Conservation (phyloP, 2,888 invertebrate genomes). For the Polia nebulosa region DNA sequence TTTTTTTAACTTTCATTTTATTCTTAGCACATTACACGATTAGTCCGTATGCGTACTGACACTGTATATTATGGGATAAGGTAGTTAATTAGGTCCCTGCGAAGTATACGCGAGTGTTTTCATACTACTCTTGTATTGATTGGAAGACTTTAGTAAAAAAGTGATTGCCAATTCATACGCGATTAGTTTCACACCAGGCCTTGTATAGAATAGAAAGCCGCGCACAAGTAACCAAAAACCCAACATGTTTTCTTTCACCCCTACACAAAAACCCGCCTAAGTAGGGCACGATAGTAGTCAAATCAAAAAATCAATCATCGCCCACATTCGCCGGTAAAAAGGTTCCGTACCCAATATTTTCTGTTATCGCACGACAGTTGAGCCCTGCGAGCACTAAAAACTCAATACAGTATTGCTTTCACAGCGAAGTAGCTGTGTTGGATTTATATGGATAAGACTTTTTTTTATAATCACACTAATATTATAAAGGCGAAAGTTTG, state of each 20-base stretch:
- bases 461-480: too few relatives aligned
- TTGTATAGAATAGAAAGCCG: too few relatives aligned
- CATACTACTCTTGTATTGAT: too few relatives aligned
- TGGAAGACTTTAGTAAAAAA: too few relatives aligned
- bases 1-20: neutral
- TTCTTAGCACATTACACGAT: too few relatives aligned
- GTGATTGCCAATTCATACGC: too few relatives aligned
- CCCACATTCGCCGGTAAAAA: slow-evolving; percentile 77
- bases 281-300: slow-evolving; percentile 72
- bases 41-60: too few relatives aligned
- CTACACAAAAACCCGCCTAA: slow-evolving; percentile 36
- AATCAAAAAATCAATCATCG: slow-evolving; percentile 82
- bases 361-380: slow-evolving; percentile 80
- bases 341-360: slow-evolving; percentile 87
- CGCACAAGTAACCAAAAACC: slow-evolving; percentile 13
- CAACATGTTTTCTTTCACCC: slow-evolving; percentile 48
- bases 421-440: slow-evolving; percentile 83
- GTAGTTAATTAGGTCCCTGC: too few relatives aligned
- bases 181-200: too few relatives aligned
- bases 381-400: slow-evolving; percentile 87
- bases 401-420: slow-evolving; percentile 91
- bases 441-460: slow-evolving; percentile 72
- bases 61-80: too few relatives aligned
- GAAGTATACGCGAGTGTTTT: too few relatives aligned
- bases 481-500: too few relatives aligned